Evolutionary conservation across 2,113 vertebrate species (phyloP), one percentile per base, ranked within the genome.

Genomic region (Nematolebias whitei): DNA sequence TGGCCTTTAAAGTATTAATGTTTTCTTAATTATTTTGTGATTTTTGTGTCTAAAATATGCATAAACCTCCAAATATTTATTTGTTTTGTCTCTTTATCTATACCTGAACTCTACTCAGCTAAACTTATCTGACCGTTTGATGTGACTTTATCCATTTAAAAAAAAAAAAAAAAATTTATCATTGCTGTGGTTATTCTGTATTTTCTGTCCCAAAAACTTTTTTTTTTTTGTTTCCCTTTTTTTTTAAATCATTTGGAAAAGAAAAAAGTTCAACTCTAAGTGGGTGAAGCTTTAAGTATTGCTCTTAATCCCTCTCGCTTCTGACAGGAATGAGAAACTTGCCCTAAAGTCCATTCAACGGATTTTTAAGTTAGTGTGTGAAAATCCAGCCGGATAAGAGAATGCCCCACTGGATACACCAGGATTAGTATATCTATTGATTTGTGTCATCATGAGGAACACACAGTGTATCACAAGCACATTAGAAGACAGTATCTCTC

Each of bases 381-480:
- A 89, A 90, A 90, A 90, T 90, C 86, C 85, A 74, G 61, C 53
- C 60, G 87, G 89, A 91, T 92, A 87, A 91, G 79, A 76, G 77
- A 87, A 85, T 75, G 85, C 74, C 87, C 87, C 73, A 60, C 80
- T 87, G 88, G 89, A 87, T 88, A 87, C 76, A 74, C 69, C 66
- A 39, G 90, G 91, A 93, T 93, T 91, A 93, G 86, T 88, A 73
- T 68, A 85, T 82, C 76, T 85, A 93, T 92, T 90, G 91, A 93
- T 93, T 87, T 86, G 75, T 88, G 90, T 88, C 87, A 91, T 84
- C 64, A 68, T 74, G 73, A 82, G 78, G 83, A 84, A 85, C 80
- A 74, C 54, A 75, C 79, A 88, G 85, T 91, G 78, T 84, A 90
- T 91, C 87, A 85, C 74, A 85, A 85, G 75, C 85, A 83, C 88